Evolutionary conservation across 2,113 vertebrate genomes (phyloP).

Genomic region (Megaleporinus macrocephalus): DNA sequence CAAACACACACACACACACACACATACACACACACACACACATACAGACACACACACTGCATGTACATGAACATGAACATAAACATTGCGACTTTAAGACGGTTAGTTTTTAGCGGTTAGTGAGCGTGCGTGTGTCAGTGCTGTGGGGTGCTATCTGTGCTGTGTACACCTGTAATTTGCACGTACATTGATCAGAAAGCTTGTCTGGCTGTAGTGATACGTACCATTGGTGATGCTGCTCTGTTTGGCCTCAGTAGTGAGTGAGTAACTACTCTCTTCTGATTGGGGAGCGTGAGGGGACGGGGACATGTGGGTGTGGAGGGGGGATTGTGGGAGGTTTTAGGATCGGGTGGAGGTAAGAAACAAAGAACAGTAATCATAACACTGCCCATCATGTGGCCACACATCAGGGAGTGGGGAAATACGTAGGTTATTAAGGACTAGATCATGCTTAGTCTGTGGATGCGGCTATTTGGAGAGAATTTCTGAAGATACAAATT

Average conservation of each 20-base stretch:
- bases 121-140: background rate
- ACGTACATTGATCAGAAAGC: conserved; percentile 43
- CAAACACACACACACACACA: conserved; percentile 33
- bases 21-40: conserved; percentile 30
- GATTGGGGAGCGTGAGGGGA: conserved; percentile 57
- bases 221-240: conserved; percentile 79
- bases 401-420: conserved; percentile 24
- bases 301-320: conserved; percentile 48
- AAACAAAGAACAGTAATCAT: conserved; percentile 62
- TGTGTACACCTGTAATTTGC: conserved; percentile 23
- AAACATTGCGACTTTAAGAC: background rate
- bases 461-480: background rate
- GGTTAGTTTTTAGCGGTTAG: background rate
- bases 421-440: background rate
- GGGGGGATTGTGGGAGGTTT: conserved; percentile 41
- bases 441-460: background rate
- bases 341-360: conserved; percentile 61
- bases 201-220: conserved; percentile 65
- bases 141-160: background rate
- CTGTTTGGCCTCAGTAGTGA: conserved; percentile 70
- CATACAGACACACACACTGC: conserved; percentile 34
- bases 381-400: conserved; percentile 38
- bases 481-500: background rate
- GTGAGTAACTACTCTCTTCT: conserved; percentile 75
- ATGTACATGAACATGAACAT: conserved; percentile 28